A percentile compares a stretch with the other conserved stretches of the same genome.
phyloP scores from a whole-genome alignment of 2,113 vertebrate species.

The Potamarius usumacintae region DNA sequence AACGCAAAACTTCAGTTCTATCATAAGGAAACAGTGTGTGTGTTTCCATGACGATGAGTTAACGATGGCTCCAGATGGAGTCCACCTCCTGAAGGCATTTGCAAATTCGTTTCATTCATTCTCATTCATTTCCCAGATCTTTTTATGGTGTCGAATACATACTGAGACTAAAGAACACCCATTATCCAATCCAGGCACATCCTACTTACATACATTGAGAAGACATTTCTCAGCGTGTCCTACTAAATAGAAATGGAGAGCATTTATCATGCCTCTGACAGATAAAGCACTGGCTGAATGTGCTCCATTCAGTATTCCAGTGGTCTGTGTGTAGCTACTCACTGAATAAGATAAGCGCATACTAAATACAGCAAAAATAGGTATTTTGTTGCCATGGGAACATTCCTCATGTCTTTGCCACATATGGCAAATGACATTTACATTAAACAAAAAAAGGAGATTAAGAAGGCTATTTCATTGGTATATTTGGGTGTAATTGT shows the following conservation, averaged over 20 bases:
- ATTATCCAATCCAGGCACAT: conserved; percentile 6
- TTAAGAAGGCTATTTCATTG: conserved; percentile 26
- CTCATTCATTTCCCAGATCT: conserved; percentile 33
- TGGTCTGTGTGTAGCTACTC: conserved; percentile 35
- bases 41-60: conserved; percentile 51
- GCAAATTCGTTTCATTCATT: conserved; percentile 41
- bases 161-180: conserved; percentile 6
- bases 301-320: conserved; percentile 43
- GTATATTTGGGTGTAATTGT: conserved; percentile 18
- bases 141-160: conserved; percentile 17
- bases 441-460: conserved; percentile 42
- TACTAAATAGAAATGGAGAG: conserved; percentile 31
- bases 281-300: conserved; percentile 20
- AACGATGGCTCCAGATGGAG: conserved; percentile 42
- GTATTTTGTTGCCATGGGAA: conserved; percentile 58
- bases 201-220: conserved; percentile 1
- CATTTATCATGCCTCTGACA: conserved; percentile 20
- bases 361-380: conserved; percentile 52
- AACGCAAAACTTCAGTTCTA: conserved; percentile 26
- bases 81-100: conserved; percentile 44
- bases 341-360: conserved; percentile 49
- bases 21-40: conserved; percentile 44
- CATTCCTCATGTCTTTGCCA: conserved; percentile 42
- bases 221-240: conserved; percentile 21
- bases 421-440: conserved; percentile 49